Base-by-base conservation (phyloP, 2,113 vertebrate genomes). In the Poeciliopsis turrubarensis region DNA sequence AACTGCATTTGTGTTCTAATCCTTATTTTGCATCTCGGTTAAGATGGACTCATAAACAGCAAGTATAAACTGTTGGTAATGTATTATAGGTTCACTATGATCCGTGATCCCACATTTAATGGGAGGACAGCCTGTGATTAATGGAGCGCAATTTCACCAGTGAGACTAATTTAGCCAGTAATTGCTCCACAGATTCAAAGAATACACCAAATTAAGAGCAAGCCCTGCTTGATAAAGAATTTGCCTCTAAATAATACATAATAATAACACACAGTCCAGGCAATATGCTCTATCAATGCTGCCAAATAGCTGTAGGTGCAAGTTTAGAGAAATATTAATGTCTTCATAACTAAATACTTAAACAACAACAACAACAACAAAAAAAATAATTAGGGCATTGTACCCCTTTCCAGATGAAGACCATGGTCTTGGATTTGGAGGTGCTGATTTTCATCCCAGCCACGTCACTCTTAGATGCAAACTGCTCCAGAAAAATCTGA, bases 131-230 rank as follows among this genome's bases (percentile, higher is more conserved):
- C 70, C 54, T 57, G 51, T 85, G n/a, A 85, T 89, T 87, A 89
- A 83, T 81, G 34, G 63, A 65, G 68, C 27, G 47, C 65, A 70
- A 70, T 82, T 78, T 76, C 41, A 37, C 65, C 72, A 81, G 72
- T 41, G 44, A 64, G 77, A 62, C 77, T 88, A 75, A 88, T 89
- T 87, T 89, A 69, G 72, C 73, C 73, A 74, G 69, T 73, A 70
- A 78, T 41, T 30, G 10, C 60, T 81, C 25, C 65, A 80, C 37
- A 68, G 65, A 79, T 81, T 74, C 60, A 85, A 82, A 68, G 47
- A 64, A 69, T 64, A 3, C 60, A 17, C 70, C 15, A 37, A 26
- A 57, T 73, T 60, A 34, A 25, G n/a, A 74, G 72, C 57, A 73
- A 68, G 29, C 65, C 65, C 57, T 34, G 76, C 79, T 57, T 85